A percentile compares a stretch with the other conserved stretches of the same genome.
These are phyloP conservation scores for Dryobotodes eremita DNA, from an alignment of 2,888 invertebrate species.

Conservation along the genomic window DNA sequence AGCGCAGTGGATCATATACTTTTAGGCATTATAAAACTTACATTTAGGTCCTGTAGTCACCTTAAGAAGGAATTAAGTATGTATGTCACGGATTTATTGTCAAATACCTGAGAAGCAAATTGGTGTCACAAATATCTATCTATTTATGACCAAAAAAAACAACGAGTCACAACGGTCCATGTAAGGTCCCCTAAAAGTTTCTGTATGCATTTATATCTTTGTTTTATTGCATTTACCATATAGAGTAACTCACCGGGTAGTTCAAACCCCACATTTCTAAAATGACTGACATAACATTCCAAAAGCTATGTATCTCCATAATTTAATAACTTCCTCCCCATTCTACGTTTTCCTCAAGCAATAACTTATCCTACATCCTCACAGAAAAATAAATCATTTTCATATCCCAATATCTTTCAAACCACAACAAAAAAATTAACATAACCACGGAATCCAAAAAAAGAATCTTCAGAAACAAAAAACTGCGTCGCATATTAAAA, in stretches of 20 bases:
- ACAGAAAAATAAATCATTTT: slow-evolving; percentile 51
- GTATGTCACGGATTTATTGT: too few relatives aligned
- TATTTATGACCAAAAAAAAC: too few relatives aligned
- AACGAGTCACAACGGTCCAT: neutral
- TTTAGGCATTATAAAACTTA: too few relatives aligned
- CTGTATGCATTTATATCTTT: neutral
- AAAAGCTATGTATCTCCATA: slow-evolving; percentile 7
- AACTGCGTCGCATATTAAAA: slow-evolving; percentile 72
- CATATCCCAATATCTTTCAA: slow-evolving; percentile 31
- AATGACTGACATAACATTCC: neutral
- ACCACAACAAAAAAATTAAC: slow-evolving; percentile 42
- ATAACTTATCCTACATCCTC: slow-evolving; percentile 44
- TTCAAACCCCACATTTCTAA: neutral
- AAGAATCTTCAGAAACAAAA: slow-evolving; percentile 64
- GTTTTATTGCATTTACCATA: neutral
- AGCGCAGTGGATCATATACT: too few relatives aligned
- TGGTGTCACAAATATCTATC: too few relatives aligned
- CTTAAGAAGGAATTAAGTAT: too few relatives aligned
- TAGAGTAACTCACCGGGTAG: neutral
- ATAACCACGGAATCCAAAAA: slow-evolving; percentile 60
- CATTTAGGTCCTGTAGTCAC: too few relatives aligned
- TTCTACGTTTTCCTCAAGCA: slow-evolving; percentile 20
- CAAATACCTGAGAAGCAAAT: too few relatives aligned
- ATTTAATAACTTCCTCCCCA: slow-evolving; percentile 23
- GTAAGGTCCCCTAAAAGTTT: neutral